Percentiles rank a stretch among this genome's conserved stretches.
phyloP scores from a whole-genome alignment of 2,797 vertebrate genomes.

The Natrix natrix region DNA sequence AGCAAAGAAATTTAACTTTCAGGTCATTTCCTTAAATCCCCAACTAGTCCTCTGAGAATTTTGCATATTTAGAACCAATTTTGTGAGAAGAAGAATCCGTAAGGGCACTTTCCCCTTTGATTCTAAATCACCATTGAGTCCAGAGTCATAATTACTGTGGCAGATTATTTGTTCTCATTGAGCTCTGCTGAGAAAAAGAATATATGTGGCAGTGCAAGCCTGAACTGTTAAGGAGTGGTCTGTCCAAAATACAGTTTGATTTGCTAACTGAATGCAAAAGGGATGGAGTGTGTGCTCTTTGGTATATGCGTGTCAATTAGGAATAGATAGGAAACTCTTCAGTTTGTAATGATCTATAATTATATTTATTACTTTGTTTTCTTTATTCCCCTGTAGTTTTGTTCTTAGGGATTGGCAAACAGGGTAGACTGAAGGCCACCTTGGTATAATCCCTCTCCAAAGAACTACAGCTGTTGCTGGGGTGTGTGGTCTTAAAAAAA shows the following conservation, averaged over 20 bases:
- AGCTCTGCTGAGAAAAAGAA: not conserved
- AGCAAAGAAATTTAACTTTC: slow-evolving; percentile 23
- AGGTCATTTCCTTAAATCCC: not conserved
- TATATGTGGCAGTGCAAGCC: not conserved
- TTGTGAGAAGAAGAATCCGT: not conserved
- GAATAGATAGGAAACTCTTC: not conserved
- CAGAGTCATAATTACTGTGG: not conserved
- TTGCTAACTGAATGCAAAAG: not conserved
- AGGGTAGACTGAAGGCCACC: not conserved
- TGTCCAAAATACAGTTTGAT: not conserved
- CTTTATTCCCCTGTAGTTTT: not conserved
- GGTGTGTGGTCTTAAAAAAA: not conserved
- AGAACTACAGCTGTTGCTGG: not conserved
- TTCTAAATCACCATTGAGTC: not conserved
- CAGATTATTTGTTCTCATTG: not conserved
- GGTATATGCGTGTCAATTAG: not conserved
- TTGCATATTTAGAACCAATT: not conserved
- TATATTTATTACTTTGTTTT: not conserved
- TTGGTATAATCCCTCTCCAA: not conserved
- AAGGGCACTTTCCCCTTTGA: not conserved
- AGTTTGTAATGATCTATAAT: not conserved
- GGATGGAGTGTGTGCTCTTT: not conserved
- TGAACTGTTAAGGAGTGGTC: not conserved
- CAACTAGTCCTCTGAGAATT: not conserved
- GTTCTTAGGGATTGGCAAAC: not conserved